Percentiles rank a stretch among this genome's conserved stretches.
Conservation (phyloP, 2,797 vertebrate genomes). For the Rhinoraja longicauda region DNA sequence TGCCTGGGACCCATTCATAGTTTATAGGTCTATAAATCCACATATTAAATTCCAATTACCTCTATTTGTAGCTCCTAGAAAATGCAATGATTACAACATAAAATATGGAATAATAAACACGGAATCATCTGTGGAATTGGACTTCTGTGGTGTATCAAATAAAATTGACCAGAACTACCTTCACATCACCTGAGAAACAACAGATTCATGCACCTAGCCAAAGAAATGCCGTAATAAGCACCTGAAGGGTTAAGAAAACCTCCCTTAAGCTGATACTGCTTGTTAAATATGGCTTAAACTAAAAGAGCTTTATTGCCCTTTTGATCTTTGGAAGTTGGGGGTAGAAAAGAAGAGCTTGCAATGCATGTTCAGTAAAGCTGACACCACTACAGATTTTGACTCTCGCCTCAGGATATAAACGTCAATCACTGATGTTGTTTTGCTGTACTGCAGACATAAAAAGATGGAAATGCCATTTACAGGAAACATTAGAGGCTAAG, state of each 20-base stretch:
- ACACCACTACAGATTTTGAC: slow-evolving; percentile 18
- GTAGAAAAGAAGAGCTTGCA: slow-evolving; percentile 28
- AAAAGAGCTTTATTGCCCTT: slow-evolving; percentile 23
- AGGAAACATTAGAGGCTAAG: slow-evolving; percentile 38
- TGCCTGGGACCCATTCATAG: neutral
- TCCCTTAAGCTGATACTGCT: slow-evolving; percentile 32
- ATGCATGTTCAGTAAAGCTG: slow-evolving; percentile 35
- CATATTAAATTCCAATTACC: slow-evolving; percentile 30
- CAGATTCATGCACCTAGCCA: neutral
- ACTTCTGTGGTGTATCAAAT: neutral
- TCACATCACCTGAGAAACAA: neutral
- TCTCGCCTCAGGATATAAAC: slow-evolving; percentile 13
- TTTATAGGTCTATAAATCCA: slow-evolving; percentile 31
- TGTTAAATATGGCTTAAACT: slow-evolving; percentile 37
- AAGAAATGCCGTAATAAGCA: neutral
- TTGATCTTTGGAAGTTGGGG: slow-evolving; percentile 33
- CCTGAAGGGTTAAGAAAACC: slow-evolving; percentile 35
- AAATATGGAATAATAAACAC: slow-evolving; percentile 38
- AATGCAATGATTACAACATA: slow-evolving; percentile 37
- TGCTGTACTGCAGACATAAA: slow-evolving; percentile 24
- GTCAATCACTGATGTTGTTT: slow-evolving; percentile 38
- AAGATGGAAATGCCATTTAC: slow-evolving; percentile 29
- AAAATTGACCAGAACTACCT: neutral
- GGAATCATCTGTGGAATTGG: neutral
- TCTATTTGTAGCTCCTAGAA: slow-evolving; percentile 5